Conservation (phyloP, 2,888 invertebrate genomes). For the Cantharis nigra region DNA sequence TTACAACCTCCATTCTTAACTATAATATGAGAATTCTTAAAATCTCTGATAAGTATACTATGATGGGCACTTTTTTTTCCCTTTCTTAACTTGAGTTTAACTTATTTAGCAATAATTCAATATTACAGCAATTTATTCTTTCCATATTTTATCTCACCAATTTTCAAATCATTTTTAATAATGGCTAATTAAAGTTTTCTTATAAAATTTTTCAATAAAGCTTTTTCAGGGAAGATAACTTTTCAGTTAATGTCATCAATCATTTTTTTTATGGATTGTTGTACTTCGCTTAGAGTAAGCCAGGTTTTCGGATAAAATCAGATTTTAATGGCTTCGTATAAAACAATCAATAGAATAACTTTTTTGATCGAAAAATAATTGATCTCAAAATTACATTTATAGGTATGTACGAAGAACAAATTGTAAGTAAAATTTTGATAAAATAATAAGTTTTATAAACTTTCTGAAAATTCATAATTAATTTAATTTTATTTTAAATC, state of each 20-base stretch:
- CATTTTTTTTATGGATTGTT: not conserved
- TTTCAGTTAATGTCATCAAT: not conserved
- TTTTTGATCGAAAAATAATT: not conserved
- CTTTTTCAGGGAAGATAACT: not conserved
- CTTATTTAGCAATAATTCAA: too few relatives aligned
- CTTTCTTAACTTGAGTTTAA: not conserved
- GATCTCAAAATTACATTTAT: too few relatives aligned
- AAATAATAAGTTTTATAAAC: too few relatives aligned
- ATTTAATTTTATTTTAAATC: too few relatives aligned
- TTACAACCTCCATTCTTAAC: too few relatives aligned
- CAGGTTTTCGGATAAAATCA: not conserved
- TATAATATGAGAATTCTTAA: too few relatives aligned
- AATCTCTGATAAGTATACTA: too few relatives aligned
- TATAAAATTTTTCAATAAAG: not conserved
- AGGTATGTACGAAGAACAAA: too few relatives aligned
- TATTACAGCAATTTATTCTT: not conserved
- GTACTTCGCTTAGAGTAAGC: not conserved
- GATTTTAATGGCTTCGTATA: not conserved
- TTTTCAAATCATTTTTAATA: not conserved
- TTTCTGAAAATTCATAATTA: too few relatives aligned
- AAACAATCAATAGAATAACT: not conserved
- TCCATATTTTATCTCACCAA: not conserved
- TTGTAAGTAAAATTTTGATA: too few relatives aligned
- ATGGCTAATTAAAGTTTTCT: not conserved
- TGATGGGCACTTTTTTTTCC: too few relatives aligned